phyloP scores from a whole-genome alignment of 2,797 vertebrate species.

The Avahi laniger region DNA sequence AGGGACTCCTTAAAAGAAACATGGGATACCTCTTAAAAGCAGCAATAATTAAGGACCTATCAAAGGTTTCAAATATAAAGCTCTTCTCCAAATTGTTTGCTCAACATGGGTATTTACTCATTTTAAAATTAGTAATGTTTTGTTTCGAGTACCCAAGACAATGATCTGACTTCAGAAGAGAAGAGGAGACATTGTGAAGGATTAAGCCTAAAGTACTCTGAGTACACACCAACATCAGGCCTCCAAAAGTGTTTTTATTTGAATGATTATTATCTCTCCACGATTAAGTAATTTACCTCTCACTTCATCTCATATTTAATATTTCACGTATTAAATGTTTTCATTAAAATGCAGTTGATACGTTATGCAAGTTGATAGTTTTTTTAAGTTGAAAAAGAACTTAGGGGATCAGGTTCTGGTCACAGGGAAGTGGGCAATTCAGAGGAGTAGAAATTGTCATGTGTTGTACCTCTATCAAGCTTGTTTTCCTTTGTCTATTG shows the following conservation, averaged over 20 bases:
- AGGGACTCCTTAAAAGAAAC: background rate
- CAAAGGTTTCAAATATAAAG: background rate
- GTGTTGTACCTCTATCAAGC: background rate
- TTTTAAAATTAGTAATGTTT: constrained; percentile 34
- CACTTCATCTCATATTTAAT: background rate
- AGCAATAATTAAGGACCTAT: constrained; percentile 21
- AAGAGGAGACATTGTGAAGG: background rate
- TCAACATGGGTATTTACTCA: background rate
- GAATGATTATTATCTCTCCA: background rate
- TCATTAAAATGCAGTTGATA: background rate
- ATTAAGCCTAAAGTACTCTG: background rate
- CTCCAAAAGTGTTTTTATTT: background rate
- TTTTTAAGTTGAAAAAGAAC: background rate
- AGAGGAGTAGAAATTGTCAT: background rate
- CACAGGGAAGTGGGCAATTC: background rate
- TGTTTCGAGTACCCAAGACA: constrained; percentile 3
- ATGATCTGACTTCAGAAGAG: background rate
- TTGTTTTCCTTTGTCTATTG: background rate
- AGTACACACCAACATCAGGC: background rate
- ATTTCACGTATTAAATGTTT: constrained; percentile 16
- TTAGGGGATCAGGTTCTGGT: background rate
- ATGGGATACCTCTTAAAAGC: background rate
- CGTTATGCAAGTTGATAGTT: background rate
- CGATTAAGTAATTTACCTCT: background rate
- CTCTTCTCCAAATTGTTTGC: background rate